Evolutionary conservation across 2,888 invertebrate species (phyloP).

Genomic region (Galeopsomyia nigrocyanea): DNA sequence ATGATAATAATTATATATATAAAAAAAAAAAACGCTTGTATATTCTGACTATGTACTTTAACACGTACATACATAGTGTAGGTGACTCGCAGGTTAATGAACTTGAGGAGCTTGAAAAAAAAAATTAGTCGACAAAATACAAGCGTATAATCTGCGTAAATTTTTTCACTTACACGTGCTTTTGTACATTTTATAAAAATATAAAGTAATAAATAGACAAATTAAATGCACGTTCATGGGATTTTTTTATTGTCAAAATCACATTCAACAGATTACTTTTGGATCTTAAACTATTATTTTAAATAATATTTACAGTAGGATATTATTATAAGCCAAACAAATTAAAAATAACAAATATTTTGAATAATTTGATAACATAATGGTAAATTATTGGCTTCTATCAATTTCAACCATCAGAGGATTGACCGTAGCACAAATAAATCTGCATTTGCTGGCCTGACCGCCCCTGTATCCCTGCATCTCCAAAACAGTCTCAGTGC

Average conservation of each 20-base stretch:
- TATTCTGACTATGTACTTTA: conserved; percentile 45
- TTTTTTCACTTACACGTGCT: conserved; percentile 43
- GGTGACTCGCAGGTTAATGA: conserved; percentile 37
- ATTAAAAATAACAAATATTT: no score
- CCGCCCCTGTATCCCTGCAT: no score
- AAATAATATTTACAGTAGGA: no score
- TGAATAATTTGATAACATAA: no score
- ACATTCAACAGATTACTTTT: no score
- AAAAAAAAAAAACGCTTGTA: conserved; percentile 28
- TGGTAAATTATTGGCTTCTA: no score
- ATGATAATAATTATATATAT: neutral
- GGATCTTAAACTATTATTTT: no score
- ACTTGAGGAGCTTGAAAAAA: conserved; percentile 39
- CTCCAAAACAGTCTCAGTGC: no score
- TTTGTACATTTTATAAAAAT: conserved; percentile 48
- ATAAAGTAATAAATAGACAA: conserved; percentile 37
- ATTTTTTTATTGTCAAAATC: neutral
- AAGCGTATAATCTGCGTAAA: conserved; percentile 38
- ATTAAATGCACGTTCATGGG: conserved; percentile 1
- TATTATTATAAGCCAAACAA: no score
- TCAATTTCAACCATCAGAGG: no score
- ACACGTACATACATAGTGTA: conserved; percentile 35
- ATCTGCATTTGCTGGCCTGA: no score
- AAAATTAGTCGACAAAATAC: conserved; percentile 8
- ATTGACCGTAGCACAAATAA: no score